Evolutionary conservation across 2,113 vertebrate species (phyloP), one percentile per base, ranked within the genome.

Genomic region (Aix galericulata): DNA sequence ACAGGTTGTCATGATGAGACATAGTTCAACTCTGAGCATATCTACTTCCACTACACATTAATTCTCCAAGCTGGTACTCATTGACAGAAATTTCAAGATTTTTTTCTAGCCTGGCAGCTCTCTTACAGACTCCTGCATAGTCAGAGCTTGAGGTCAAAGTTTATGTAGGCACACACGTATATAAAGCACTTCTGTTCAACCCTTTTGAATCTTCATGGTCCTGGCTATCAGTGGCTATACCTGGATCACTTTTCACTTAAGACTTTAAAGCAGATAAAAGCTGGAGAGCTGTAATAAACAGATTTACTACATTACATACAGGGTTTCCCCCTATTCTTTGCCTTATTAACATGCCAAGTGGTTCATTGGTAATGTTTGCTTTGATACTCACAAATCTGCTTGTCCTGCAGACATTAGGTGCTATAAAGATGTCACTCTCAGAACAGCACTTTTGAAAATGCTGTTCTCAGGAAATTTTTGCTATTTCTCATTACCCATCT

Each of bases 401-500:
- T 91, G 50, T 74, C 91, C 81, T 71, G 59, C 55, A 90, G 77
- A 80, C 71, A 62, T 69, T 38, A 91, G 63, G 25, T 71, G 29
- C 29, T 83, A 48, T 72, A 62, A 81, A 93, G 69, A 63, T 85
- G 67, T 89, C 80, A 74, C 17, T 84, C 56, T 76, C 46, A 69
- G 40, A 87, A 64, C 22, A 84, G 44, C 13, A 36, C 44, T 79
- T 73, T 77, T 34, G 46, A 81, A 92, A 95, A 91, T 55, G 38
- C 63, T 93, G 21, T 59, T 92, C 59, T 74, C 42, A 25, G 87
- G 59, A 93, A 83, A 38, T 93, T 84, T 85, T 92, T 3, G 0
- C 76, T 50, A n/a, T 93, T 95, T 93, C 75, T 90, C 66, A 82
- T 75, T 93, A 80, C 44, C 21, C 31, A 9, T 85, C 76, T 74